These are phyloP conservation scores for Tipula lateralis DNA, from an alignment of 2,888 invertebrate species.

Conservation along the genomic window DNA sequence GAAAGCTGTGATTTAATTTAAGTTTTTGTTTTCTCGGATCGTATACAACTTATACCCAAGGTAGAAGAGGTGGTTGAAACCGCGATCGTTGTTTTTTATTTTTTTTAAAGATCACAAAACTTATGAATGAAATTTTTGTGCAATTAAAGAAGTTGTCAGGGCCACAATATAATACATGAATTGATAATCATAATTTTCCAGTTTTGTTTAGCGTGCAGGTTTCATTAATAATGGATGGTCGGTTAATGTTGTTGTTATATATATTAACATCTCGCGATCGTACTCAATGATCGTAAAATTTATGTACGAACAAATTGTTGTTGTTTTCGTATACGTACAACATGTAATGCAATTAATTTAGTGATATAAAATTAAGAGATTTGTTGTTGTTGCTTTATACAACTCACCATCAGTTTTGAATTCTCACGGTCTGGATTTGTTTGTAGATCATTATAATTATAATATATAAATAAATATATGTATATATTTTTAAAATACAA, in stretches of 20 bases:
- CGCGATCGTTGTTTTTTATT: not conserved
- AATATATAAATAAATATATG: not conserved
- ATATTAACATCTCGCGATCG: not conserved
- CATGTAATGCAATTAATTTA: slow-evolving; percentile 1
- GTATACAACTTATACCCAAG: not conserved
- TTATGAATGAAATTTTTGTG: not conserved
- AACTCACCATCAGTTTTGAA: not conserved
- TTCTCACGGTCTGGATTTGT: slow-evolving; percentile 11
- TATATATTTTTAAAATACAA: not conserved
- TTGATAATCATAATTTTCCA: not conserved
- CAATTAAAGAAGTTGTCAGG: not conserved
- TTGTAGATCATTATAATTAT: not conserved
- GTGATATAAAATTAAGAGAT: not conserved
- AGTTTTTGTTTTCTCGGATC: not conserved
- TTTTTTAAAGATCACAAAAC: not conserved
- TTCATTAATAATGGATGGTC: not conserved
- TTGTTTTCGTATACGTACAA: not conserved
- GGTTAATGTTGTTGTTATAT: not conserved
- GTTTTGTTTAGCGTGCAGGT: not conserved
- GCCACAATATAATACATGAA: not conserved
- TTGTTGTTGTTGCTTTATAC: not conserved
- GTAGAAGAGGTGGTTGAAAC: not conserved
- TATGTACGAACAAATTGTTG: not conserved
- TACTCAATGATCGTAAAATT: not conserved
- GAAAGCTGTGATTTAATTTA: not conserved